Evolutionary conservation across 2,113 vertebrate genomes (phyloP).

Genomic region (Corythornis madagascariensis): DNA sequence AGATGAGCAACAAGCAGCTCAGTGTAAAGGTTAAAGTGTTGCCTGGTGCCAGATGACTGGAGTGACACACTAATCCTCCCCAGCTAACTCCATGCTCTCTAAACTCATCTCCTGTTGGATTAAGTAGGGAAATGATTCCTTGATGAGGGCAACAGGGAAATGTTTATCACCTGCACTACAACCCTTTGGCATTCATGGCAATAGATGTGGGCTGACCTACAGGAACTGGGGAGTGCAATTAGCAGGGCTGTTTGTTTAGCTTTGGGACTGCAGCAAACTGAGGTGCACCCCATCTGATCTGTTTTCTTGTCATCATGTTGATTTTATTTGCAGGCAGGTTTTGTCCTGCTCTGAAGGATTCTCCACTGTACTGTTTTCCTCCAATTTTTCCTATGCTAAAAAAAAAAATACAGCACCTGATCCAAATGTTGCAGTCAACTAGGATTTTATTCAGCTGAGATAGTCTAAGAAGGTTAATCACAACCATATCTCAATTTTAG

Average conservation of each 20-base stretch:
- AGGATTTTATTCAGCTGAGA: neutral
- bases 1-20: neutral
- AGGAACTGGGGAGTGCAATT: neutral
- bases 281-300: neutral
- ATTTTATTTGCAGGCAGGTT: neutral
- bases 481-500: neutral
- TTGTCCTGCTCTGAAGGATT: neutral
- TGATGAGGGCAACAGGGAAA: neutral
- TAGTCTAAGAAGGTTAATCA: neutral
- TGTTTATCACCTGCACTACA: neutral
- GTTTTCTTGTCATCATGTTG: neutral
- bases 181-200: neutral
- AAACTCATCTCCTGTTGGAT: neutral
- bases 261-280: neutral
- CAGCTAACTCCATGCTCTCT: neutral
- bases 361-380: neutral
- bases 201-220: neutral
- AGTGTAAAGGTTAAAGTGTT: conserved; percentile 9
- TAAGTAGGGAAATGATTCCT: neutral
- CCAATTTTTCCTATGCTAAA: neutral
- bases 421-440: neutral
- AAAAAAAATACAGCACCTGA: neutral
- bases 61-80: neutral
- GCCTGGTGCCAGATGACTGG: neutral
- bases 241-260: neutral